A percentile compares a stretch with the other conserved stretches of the same genome.
phyloP scores from a whole-genome alignment of 2,888 invertebrate species.

The Lithodes maja region DNA sequence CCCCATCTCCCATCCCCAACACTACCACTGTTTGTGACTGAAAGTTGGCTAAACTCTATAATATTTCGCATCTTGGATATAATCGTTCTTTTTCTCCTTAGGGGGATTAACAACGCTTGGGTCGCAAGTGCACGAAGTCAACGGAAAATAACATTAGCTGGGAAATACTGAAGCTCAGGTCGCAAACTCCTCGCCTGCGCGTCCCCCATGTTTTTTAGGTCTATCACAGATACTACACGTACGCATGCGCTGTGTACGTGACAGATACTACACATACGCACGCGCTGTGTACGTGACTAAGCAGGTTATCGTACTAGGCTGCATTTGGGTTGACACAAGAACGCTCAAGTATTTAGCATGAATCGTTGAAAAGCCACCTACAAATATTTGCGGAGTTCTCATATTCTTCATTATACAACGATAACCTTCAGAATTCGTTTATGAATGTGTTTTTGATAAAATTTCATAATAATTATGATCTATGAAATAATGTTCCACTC shows the following conservation, averaged over 20 bases:
- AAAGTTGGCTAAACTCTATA: constrained; percentile 41
- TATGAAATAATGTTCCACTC: too few species aligned
- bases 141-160: neutral
- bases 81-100: neutral
- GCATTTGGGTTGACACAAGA: too few species aligned
- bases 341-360: too few species aligned
- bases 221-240: constrained; percentile 20
- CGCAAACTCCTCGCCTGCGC: constrained; percentile 30
- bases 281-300: neutral
- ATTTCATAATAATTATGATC: too few species aligned
- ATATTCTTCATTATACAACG: too few species aligned
- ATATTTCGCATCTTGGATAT: constrained; percentile 28
- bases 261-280: neutral
- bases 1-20: neutral
- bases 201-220: neutral
- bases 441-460: too few species aligned
- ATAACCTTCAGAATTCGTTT: too few species aligned
- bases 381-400: too few species aligned
- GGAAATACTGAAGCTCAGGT: constrained; percentile 18
- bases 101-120: constrained; percentile 26
- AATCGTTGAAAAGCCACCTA: too few species aligned
- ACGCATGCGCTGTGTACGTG: neutral
- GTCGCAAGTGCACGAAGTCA: constrained; percentile 12
- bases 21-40: constrained; percentile 44
- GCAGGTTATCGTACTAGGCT: neutral